Base-by-base conservation (phyloP, 2,113 vertebrate genomes). In the Heterochromis multidens region DNA sequence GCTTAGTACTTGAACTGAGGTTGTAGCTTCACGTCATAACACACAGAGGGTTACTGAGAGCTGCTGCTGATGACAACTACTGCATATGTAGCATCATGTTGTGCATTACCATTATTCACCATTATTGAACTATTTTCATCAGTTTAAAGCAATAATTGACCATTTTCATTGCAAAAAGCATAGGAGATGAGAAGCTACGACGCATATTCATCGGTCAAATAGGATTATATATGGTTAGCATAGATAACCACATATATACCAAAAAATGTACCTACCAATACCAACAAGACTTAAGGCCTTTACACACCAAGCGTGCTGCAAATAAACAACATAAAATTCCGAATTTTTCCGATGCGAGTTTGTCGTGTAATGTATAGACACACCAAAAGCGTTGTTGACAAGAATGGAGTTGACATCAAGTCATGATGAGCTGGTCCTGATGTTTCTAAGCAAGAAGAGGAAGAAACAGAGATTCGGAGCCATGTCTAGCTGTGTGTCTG, bases 1-100 rank as follows among this genome's bases (percentile, higher is more conserved):
- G 40, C 23, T 46, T 4, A 25, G 23, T 72, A 54, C 87, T 90
- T 76, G 59, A 89, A 58, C 19, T 6, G 86, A 83, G 54, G 81
- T 62, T 23, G 43, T 61, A 43, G 31, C 3, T 54, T 74, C 8
- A 74, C 4, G 11, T 74, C 67, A 74, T 13, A 74, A 52, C 25
- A 31, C 6, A 4, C 81, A 79, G 78, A 81, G 65, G 70, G 63
- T 81, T 56, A 27, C 23, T 46, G 52, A 67, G 56, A 27, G 17
- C 25, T n/a, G 21, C 19, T 4, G 19, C 21, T 0, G 56, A 56
- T 31, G 67, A 46, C 29, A 56, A 84, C 40, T 16, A 6, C 40
- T 46, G 65, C 63, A 7, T 52, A 65, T 27, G 29, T 59, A 40
- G 80, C 31, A n/a, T 37, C n/a, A 31, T 77, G 70, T 52, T 52